Conservation (phyloP, 1,140 invertebrate genomes). For the Chymomyza costata region DNA sequence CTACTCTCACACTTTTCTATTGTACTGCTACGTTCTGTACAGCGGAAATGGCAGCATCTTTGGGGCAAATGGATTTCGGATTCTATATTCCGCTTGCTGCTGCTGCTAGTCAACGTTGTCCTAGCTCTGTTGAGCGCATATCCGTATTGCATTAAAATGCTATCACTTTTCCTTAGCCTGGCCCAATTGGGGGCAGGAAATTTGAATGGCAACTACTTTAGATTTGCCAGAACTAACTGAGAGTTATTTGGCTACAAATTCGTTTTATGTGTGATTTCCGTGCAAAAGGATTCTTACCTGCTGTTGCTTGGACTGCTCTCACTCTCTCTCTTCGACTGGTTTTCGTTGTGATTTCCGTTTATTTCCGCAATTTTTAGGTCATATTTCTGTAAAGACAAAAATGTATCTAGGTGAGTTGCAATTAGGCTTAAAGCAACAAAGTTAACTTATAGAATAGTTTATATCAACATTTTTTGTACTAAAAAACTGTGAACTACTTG, state of each 20-base stretch:
- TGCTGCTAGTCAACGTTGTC: too few species aligned
- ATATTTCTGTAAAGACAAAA: conserved; percentile 47
- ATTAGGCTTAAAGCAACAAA: not conserved
- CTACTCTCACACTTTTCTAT: too few species aligned
- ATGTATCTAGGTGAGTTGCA: conserved; percentile 40
- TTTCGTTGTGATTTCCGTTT: conserved; percentile 17
- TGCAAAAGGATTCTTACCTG: conserved; percentile 33
- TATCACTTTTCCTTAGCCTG: conserved; percentile 14
- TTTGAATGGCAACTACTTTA: conserved; percentile 53
- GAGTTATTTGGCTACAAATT: conserved; percentile 39
- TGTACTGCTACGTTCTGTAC: too few species aligned
- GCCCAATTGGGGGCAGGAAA: conserved; percentile 57
- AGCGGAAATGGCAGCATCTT: conserved; percentile 30
- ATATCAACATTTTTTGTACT: too few species aligned
- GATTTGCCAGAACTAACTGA: conserved; percentile 31
- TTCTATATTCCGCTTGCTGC: conserved; percentile 8
- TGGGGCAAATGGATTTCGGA: conserved; percentile 49
- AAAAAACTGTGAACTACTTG: too few species aligned
- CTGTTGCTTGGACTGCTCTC: conserved; percentile 10
- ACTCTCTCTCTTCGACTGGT: conserved; percentile 3
- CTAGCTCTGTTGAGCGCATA: conserved; percentile 47
- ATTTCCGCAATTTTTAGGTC: conserved; percentile 35
- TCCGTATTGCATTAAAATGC: conserved; percentile 61
- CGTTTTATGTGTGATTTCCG: conserved; percentile 58
- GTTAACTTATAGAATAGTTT: too few species aligned